Base-by-base conservation (phyloP, 2,888 invertebrate species). In the Argyresthia goedartella region DNA sequence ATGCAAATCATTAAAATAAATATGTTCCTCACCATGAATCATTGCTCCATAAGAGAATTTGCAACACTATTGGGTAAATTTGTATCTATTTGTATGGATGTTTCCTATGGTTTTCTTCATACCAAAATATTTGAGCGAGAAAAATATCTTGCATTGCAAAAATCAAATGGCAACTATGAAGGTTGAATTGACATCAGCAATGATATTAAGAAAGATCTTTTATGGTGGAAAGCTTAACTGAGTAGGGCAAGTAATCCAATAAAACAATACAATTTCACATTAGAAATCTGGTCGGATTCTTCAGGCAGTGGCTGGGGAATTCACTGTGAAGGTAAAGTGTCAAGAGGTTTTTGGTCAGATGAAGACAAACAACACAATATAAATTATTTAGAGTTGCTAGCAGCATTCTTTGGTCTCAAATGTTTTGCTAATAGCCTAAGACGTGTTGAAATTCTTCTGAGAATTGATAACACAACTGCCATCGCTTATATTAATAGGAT, bases 381-480 rank as follows among this genome's bases (percentile, higher is more conserved):
- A 25, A 47, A 48, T 34, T 48, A 13, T 33, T 33, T 52, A 47
- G 52, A 52, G 44, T 39, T 48, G n/a, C 42, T 47, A 33, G 52
- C 52, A n/a, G 48, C 34, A 13, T 52, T 42, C 48, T 48, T 52
- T 25, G 52, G 46, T 11, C 47, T 52, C 35, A 52, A 48, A 41
- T 41, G 13, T 3, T 52, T 52, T 48, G 52, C 48, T 41, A 52
- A 52, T 0, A 14, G 41, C 14, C 13, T 8, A 13, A 33, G 11
- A 13, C 2, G 41, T 15, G 41, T 39, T 33, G 25, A 47, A 10
- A 39, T 52, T 11, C 41, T 52, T 6, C 33, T 52, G 11, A 34
- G 52, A n/a, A 25, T 52, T 11, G 47, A 52, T 48, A 52, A 52
- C 33, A 52, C 41, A 6, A 52, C 52, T 11, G 43, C 50, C 13